Base-by-base conservation (phyloP, 2,113 vertebrate species). In the Parus major region DNA sequence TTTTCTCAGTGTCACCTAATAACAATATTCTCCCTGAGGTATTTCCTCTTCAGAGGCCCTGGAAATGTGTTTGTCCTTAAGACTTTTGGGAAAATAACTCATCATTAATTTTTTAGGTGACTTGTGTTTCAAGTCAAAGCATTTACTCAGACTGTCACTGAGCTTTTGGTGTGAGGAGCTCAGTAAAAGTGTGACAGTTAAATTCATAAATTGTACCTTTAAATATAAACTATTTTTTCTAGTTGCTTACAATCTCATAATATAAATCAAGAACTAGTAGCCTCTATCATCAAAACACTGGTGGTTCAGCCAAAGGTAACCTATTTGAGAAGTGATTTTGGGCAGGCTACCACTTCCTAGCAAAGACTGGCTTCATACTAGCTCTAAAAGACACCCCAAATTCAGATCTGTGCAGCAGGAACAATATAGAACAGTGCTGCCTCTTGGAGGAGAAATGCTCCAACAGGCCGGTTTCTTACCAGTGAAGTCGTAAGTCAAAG, bases 1-100 rank as follows among this genome's bases (percentile, higher is more conserved):
- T 95, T 95, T 96, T 24, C 88, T 97, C 87, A 81, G 36, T 77
- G 79, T 91, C 88, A 92, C 61, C 56, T 80, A 92, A 92, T 93
- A 95, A 95, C 71, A 92, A 52, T 94, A 93, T 96, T 92, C 69
- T 92, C 82, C 52, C 65, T 60, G 71, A 91, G 55, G 75, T 70
- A 44, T 82, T 94, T 93, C 86, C 82, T 92, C 61, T 91, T 83
- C 70, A 87, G 93, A 75, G 77, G 28, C 66, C 60, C 42, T 80
- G 69, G 75, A 87, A 92, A 76, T 83, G 22, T 81, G 49, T 66
- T 92, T 81, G 20, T 91, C 44, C 76, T 88, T 61, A 64, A 85
- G 71, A 78, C 69, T 77, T 94, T 29, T 41, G 55, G 27, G 79
- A 85, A 88, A 69, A 92, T 8, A 92, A 56, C 23, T 94, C 33